Evolutionary conservation across 2,888 invertebrate species (phyloP), one percentile per base, ranked within the genome.

Genomic region (Caenorhabditis sp.): DNA sequence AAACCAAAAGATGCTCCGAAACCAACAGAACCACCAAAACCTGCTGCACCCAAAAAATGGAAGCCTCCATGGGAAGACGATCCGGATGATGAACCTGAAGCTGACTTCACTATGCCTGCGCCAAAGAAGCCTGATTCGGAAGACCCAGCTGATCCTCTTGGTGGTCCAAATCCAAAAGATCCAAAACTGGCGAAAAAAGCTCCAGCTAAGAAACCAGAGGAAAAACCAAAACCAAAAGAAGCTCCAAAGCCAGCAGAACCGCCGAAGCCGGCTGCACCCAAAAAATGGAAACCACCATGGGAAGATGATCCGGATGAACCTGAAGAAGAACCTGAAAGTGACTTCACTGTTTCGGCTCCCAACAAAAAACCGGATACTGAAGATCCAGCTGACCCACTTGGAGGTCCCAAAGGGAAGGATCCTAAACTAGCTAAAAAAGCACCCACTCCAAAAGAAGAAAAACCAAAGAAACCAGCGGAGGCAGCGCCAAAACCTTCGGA

Each of bases 1-100:
- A 72, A 62, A 26, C 72, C 72, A 11, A 72, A 64, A 26, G 62
- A 61, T 5, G 51, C 28, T 28, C 71, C 71, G 15, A 71, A 53
- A 28, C 71, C 62, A n/a, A 61, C 37, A 18, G 68, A 62, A 15
- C 71, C 71, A 1, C 24, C 62, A 11, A 64, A 62, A 26, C 79
- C 81, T 15, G 77, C 50, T 1, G 83, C 77, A 28, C 81, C 82
- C 32, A 85, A 78, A 62, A 74, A 51, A 44, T 83, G 61, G 72
- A 67, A 53, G 47, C 84, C 56, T 20, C 77, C 53, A 74, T 80
- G 65, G 61, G 64, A 80, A 26, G 67, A 72, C 6, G 77, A 67
- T 56, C 64, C 80, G 28, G 83, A 78, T 24, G 69, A 85, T 9
- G 82, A 82, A 9, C 85, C 83, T 15, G 85, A 85, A 35, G 81